Evolutionary conservation across 23 tunicate species (phyloP).

Genomic region (Ascidia mentula): DNA sequence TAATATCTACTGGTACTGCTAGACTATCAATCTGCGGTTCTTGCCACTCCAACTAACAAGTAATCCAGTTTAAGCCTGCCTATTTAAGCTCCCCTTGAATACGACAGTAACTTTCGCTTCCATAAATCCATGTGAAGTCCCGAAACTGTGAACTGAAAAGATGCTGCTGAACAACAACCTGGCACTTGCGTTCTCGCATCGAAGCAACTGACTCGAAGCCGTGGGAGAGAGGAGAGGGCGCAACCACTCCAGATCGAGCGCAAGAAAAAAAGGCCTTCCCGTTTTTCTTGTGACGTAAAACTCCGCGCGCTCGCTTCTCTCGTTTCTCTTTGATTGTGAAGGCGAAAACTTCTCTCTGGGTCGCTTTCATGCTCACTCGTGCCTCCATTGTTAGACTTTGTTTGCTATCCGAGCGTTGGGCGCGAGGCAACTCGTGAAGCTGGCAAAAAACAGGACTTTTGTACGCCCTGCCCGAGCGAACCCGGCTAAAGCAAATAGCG

Average conservation of each 20-base stretch:
- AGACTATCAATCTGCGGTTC: too few species aligned
- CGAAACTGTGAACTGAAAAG: neutral
- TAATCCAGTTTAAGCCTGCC: too few species aligned
- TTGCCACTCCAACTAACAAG: too few species aligned
- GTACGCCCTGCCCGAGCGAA: neutral
- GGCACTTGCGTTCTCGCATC: neutral
- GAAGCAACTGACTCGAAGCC: neutral
- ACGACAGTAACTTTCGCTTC: neutral
- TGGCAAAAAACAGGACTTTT: neutral
- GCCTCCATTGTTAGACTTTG: neutral
- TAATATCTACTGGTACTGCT: too few species aligned
- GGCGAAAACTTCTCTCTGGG: neutral
- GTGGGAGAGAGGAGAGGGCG: neutral
- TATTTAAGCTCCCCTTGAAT: too few species aligned
- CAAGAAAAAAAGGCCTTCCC: neutral
- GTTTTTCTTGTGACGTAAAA: constrained; percentile 1
- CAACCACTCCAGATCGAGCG: neutral
- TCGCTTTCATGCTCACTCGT: too few species aligned
- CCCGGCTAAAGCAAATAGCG: neutral
- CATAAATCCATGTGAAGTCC: neutral
- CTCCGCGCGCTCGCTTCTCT: neutral
- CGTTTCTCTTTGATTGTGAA: neutral
- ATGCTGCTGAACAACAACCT: neutral
- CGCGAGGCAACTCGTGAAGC: constrained; percentile 8
- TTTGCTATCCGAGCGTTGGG: neutral